Conservation (phyloP, 1,140 invertebrate species). For the Pollicipes pollicipes region DNA sequence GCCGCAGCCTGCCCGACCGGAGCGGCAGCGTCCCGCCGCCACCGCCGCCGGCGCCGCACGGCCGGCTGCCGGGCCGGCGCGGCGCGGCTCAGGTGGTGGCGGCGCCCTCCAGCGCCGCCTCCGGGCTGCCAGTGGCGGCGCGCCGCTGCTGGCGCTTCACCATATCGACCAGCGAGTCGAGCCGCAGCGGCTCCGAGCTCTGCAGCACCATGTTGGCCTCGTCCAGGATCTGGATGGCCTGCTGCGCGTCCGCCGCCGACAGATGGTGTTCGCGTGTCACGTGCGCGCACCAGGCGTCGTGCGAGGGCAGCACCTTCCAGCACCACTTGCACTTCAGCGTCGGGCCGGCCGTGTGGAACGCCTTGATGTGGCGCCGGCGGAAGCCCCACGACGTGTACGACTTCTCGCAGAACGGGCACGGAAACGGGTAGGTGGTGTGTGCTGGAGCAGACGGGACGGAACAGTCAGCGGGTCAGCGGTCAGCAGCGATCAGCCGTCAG, state of each 20-base stretch:
- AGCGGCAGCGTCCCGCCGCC: no score
- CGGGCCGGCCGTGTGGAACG: conserved; percentile 33
- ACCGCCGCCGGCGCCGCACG: no score
- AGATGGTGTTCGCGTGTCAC: conserved; percentile 37
- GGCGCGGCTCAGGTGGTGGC: not conserved
- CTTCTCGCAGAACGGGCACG: conserved; percentile 42
- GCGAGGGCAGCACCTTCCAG: conserved; percentile 38
- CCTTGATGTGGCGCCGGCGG: conserved; percentile 40
- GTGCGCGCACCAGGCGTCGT: conserved; percentile 36
- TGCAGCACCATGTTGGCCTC: conserved; percentile 43
- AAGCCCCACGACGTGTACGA: conserved; percentile 46
- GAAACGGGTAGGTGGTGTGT: conserved; percentile 29
- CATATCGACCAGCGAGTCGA: conserved; percentile 27
- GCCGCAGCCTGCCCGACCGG: no score
- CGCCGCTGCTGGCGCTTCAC: conserved; percentile 18
- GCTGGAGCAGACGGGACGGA: not conserved
- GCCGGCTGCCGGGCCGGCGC: no score
- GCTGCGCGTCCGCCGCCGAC: conserved; percentile 36
- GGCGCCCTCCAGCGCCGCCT: not conserved
- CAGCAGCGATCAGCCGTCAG: no score
- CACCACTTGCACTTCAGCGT: conserved; percentile 26
- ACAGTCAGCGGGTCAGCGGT: not conserved
- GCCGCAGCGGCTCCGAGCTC: conserved; percentile 28
- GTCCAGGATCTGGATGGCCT: conserved; percentile 40
- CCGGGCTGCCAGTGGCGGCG: not conserved